Conservation (phyloP, 2,113 vertebrate species). For the Nyctibius bracteatus region DNA sequence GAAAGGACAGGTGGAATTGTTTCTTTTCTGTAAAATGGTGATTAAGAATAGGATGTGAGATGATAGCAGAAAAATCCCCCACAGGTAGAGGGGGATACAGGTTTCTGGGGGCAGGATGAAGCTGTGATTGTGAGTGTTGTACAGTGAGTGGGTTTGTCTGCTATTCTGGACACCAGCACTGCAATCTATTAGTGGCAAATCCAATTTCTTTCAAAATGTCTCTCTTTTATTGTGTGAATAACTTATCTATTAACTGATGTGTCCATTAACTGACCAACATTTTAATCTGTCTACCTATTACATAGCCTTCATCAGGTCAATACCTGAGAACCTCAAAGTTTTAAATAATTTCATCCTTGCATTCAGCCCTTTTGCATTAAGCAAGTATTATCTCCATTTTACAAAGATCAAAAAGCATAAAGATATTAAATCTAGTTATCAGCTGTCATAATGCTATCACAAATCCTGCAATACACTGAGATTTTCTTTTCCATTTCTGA, state of each 20-base stretch:
- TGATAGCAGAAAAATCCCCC: not conserved
- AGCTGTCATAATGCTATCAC: not conserved
- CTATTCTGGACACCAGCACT: not conserved
- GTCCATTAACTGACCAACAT: not conserved
- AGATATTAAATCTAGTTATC: not conserved
- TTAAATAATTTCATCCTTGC: not conserved
- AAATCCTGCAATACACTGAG: not conserved
- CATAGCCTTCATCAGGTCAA: rapidly evolving
- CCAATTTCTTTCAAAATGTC: not conserved
- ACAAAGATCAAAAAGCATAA: not conserved
- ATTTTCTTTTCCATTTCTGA: not conserved
- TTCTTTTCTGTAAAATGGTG: not conserved
- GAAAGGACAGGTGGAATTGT: not conserved
- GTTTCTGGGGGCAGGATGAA: not conserved
- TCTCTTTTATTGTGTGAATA: not conserved
- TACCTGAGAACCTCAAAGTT: not conserved
- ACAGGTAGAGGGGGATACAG: not conserved
- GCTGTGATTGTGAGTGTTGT: not conserved
- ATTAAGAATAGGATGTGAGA: not conserved
- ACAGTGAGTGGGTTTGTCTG: not conserved
- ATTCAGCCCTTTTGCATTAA: not conserved
- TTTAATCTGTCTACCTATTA: not conserved
- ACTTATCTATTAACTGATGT: not conserved
- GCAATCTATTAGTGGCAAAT: not conserved
- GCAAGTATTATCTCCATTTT: not conserved